Evolutionary conservation across 2,888 invertebrate genomes (phyloP).

Genomic region (Chrysina gloriosa): DNA sequence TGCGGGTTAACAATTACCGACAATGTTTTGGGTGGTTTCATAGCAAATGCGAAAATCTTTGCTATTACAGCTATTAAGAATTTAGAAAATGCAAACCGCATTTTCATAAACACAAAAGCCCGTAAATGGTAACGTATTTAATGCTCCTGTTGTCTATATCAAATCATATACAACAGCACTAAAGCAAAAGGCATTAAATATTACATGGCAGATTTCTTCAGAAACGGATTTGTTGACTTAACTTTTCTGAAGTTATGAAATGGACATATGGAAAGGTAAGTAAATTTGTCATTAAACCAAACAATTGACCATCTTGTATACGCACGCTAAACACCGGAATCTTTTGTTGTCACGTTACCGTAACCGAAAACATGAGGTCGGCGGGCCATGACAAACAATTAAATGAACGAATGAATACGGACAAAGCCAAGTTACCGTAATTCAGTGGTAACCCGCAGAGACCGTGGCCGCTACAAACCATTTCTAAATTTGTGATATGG

Average conservation of each 20-base stretch:
- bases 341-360: constrained; percentile 35
- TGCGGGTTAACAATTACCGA: no score
- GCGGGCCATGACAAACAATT: constrained; percentile 37
- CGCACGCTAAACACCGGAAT: constrained; percentile 21
- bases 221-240: neutral
- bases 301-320: constrained; percentile 33
- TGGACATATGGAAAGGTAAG: neutral
- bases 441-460: constrained; percentile 19
- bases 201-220: no score
- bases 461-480: constrained; percentile 4
- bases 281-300: constrained; percentile 10
- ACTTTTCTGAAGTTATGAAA: neutral
- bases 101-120: no score
- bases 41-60: no score
- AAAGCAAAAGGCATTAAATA: no score
- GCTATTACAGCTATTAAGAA: no score
- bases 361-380: constrained; percentile 33
- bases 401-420: constrained; percentile 33
- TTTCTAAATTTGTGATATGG: constrained; percentile 11
- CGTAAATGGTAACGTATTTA: no score
- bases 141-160: no score
- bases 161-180: no score
- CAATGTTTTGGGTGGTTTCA: no score
- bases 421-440: constrained; percentile 29
- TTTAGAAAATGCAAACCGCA: no score